Base-by-base conservation (phyloP, 2,113 vertebrate species). In the Pterocles burchelli region DNA sequence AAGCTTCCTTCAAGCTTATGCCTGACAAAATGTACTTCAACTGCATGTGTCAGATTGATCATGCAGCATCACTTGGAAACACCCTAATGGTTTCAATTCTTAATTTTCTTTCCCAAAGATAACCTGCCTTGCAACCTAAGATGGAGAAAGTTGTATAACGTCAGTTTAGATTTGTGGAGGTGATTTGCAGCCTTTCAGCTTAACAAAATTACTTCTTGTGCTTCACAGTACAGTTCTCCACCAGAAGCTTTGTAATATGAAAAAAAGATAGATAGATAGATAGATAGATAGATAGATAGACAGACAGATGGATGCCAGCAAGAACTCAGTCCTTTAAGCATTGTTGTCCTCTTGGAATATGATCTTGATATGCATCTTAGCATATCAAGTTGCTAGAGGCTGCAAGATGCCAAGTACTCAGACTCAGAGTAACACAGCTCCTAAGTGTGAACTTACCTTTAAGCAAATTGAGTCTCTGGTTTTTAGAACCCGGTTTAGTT, bases 1-100 rank as follows among this genome's bases (percentile, higher is more conserved):
- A 62, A 81, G 76, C 84, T 88, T 92, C 62, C 80, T 87, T 82
- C 45, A 86, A 54, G 17, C 57, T 88, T 75, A 24, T 22, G 62
- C 74, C 84, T 96, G 90, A 93, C 93, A 96, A 96, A 97, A 94
- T 85, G 79, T 85, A 89, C 95, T 97, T 96, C 94, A 88, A n/a
- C 74, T 93, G 84, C 70, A 48, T 62, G 59, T 92, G 76, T 94
- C 81, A 94, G 72, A 81, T 95, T 88, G 92, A 82, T 96, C 94
- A 74, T 66, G 59, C 90, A 88, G 51, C 86, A 89, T 94, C 89
- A 81, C 88, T 86, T 90, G 61, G 77, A 95, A 96, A 87, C 85
- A 72, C 49, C 96, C 66, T 85, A 80, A 86, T 52, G 78, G 71
- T 58, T 97, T 93, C 95, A 90, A 86, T 73, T 25, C 13, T 85